phyloP scores from a whole-genome alignment of 2,888 invertebrate species.

The Ferrisia virgata region DNA sequence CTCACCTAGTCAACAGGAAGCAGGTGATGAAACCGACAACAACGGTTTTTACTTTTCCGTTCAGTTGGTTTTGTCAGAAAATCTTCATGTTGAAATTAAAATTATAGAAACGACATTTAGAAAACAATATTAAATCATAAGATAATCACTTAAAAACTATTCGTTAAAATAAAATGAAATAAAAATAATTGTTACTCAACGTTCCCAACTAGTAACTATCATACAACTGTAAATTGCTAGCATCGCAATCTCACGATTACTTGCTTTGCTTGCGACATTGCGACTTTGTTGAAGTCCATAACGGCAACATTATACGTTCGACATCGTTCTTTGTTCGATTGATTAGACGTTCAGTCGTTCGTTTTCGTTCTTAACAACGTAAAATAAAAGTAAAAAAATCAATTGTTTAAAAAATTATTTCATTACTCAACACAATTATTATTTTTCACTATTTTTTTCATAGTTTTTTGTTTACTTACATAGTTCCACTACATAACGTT shows the following conservation, averaged over 20 bases:
- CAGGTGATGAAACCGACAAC: constrained; percentile 20
- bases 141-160: not conserved
- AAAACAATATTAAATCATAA: not conserved
- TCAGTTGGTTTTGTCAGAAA: not conserved
- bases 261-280: not conserved
- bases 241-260: not conserved
- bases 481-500: too few relatives aligned
- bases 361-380: not conserved
- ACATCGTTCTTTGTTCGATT: not conserved
- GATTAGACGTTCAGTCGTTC: not conserved
- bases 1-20: not conserved
- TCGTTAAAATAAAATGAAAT: not conserved
- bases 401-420: not conserved
- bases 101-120: not conserved
- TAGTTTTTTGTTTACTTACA: too few relatives aligned
- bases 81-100: not conserved
- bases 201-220: not conserved
- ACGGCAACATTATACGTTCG: not conserved
- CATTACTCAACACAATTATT: too few relatives aligned
- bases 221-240: not conserved
- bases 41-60: not conserved
- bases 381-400: too few relatives aligned
- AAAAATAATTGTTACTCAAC: not conserved
- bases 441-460: not conserved
- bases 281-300: not conserved